These are phyloP conservation scores for Pangasius sanitwongsei DNA, from an alignment of 2,797 vertebrate species.

Conservation along the genomic window DNA sequence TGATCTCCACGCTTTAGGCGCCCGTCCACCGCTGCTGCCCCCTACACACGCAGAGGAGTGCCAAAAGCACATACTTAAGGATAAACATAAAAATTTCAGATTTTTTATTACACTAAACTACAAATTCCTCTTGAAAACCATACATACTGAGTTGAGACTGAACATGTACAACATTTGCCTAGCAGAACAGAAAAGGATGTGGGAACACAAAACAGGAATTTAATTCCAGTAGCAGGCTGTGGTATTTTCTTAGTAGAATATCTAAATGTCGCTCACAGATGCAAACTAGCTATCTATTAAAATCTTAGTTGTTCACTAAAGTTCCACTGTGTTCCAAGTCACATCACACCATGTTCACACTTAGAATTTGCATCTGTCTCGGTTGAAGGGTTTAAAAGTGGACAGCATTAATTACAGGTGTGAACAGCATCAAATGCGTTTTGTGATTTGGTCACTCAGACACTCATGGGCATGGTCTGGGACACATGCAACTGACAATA, in stretches of 20 bases:
- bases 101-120: not conserved
- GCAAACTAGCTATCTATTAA: not conserved
- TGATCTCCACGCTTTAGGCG: conserved; percentile 90
- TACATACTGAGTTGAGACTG: not conserved
- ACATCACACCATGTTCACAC: not conserved
- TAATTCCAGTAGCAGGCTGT: not conserved
- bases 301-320: not conserved
- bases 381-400: not conserved
- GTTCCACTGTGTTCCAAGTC: not conserved
- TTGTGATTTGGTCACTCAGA: not conserved
- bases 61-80: not conserved
- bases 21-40: conserved; percentile 87
- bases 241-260: not conserved
- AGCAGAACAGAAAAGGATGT: not conserved
- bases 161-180: not conserved
- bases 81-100: not conserved
- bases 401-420: not conserved
- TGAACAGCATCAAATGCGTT: not conserved
- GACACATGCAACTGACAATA: not conserved
- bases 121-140: not conserved
- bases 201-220: not conserved
- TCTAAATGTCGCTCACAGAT: not conserved
- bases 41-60: conserved; percentile 68
- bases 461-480: not conserved
- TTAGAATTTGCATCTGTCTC: not conserved